Conservation (phyloP, 2,113 vertebrate genomes). For the Numenius arquata region DNA sequence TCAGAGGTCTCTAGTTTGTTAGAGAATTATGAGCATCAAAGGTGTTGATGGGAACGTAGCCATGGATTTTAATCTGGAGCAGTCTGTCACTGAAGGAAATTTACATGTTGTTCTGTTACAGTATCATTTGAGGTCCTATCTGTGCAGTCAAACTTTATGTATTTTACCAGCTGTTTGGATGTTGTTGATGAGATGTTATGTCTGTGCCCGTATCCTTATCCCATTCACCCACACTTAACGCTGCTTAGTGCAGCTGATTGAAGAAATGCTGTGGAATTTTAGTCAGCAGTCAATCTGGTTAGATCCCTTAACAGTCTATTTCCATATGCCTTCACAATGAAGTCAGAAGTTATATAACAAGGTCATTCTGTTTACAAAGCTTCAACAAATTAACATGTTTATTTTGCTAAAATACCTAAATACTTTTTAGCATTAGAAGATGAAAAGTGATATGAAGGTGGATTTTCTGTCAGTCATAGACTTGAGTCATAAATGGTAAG, state of each 20-base stretch:
- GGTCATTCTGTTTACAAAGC: background rate
- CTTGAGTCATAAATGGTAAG: background rate
- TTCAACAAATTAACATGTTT: background rate
- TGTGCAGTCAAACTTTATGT: background rate
- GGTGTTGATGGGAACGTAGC: background rate
- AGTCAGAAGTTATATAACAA: background rate
- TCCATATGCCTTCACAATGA: background rate
- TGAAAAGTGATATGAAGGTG: background rate
- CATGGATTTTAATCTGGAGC: background rate
- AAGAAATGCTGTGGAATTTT: background rate
- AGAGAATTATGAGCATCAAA: background rate
- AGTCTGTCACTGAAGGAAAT: background rate
- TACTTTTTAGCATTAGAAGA: background rate
- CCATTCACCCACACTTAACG: background rate
- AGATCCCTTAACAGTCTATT: background rate
- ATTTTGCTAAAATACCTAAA: background rate
- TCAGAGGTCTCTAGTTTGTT: background rate
- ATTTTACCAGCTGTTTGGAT: background rate
- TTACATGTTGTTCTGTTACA: fast-evolving
- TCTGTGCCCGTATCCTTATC: fast-evolving
- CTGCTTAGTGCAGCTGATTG: background rate
- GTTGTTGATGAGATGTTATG: background rate
- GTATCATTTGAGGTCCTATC: background rate
- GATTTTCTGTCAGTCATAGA: background rate
- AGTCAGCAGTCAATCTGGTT: background rate